Base-by-base conservation (phyloP, 1,140 invertebrate species). In the Leptonema lineaticorne region DNA sequence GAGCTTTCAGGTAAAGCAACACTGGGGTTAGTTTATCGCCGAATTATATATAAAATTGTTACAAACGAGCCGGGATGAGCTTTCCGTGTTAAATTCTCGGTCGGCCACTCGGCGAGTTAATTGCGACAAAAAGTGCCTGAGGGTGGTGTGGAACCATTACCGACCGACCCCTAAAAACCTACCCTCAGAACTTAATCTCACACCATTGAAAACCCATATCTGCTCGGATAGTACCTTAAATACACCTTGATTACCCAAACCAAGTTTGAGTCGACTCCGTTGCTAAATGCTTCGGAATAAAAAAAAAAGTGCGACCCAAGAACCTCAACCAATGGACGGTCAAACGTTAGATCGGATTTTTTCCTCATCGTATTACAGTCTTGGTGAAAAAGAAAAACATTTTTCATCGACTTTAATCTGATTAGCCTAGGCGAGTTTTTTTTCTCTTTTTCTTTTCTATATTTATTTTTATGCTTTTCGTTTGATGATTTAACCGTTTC, bases 91-190 rank as follows among this genome's bases (percentile, higher is more conserved):
- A 66, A 66, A 33, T 20, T 45, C 50, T 30, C 28, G 22, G 27
- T n/a, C 29, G 37, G 18, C 50, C 50, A 22, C 29, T 57, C 37
- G 37, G 29, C 27, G 48, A 57, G 53, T 57, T 66, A 66, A 66
- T 66, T 66, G 63, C 63, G 9, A 66, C 63, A 66, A 66, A 66
- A 66, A 66, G 63, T 24, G 48, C 50, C 14, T 8, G 26, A 20
- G 41, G 50, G 50, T 41, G 46, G 28, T 16, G 33, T 8, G 46
- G 9, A 24, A n/a, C 50, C 50, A 53, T 53, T 53, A 53, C 50
- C 16, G 46, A 18, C n/a, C 46, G 9, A 2, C 50, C n/a, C n/a
- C n/a, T n/a, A n/a, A 22, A 48, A 48, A 18, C 22, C 16, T 22
- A 48, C 14, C 14, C 46, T 48, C 46, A 48, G 22, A 48, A n/a